These are phyloP conservation scores for Acrocephalus arundinaceus DNA, from an alignment of 2,113 vertebrate genomes.

Conservation along the genomic window DNA sequence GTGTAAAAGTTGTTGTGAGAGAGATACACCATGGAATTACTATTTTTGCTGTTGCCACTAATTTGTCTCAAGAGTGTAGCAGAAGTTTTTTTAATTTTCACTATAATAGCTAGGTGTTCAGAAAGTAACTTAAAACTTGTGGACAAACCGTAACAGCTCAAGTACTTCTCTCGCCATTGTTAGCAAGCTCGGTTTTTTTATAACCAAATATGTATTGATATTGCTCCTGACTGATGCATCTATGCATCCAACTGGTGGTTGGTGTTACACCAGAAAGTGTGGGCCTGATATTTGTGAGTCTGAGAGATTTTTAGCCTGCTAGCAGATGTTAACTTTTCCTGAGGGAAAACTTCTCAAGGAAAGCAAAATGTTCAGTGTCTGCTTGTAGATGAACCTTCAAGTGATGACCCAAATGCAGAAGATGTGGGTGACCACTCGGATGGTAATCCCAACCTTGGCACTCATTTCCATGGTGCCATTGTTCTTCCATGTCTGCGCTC, in stretches of 20 bases:
- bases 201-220: background rate
- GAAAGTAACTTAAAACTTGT: background rate
- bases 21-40: background rate
- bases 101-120: background rate
- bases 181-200: background rate
- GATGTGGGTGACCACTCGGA: too few relatives aligned
- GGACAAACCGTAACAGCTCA: background rate
- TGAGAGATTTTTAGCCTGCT: too few relatives aligned
- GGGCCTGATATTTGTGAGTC: too few relatives aligned
- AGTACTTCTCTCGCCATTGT: background rate
- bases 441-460: background rate
- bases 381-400: too few relatives aligned
- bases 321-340: too few relatives aligned
- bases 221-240: background rate
- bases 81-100: background rate
- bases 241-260: background rate
- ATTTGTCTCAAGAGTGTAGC: background rate
- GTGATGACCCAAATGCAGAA: too few relatives aligned
- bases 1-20: background rate
- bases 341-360: too few relatives aligned
- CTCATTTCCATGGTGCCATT: background rate
- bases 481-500: background rate
- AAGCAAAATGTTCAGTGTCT: too few relatives aligned
- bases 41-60: background rate
- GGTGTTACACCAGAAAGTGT: background rate